Percentiles rank a stretch among this genome's conserved stretches.
phyloP scores from a whole-genome alignment of 1,140 invertebrate species.

The Drosophila melanogaster region DNA sequence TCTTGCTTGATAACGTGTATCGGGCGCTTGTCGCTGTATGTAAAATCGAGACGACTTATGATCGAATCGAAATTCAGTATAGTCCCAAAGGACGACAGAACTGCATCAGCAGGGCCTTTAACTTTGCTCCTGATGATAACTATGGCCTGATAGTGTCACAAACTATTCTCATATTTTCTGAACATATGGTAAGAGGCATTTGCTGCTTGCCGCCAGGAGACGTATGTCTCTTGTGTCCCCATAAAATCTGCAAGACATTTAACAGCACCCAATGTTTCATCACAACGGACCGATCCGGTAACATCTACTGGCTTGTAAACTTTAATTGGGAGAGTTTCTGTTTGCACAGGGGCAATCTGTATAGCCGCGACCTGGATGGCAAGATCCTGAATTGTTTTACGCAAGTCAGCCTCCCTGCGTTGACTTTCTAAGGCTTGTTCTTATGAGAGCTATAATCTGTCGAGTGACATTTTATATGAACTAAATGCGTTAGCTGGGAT shows the following conservation, averaged over 20 bases:
- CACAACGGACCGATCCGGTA: too few species aligned
- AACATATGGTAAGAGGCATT: slow-evolving; percentile 10
- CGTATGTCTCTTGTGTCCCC: slow-evolving; percentile 5
- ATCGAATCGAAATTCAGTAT: background rate
- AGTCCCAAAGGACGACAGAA: background rate
- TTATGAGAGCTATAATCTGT: too few species aligned
- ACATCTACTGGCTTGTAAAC: too few species aligned
- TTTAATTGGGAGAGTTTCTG: background rate
- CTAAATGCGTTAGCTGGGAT: too few species aligned
- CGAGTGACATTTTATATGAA: too few species aligned
- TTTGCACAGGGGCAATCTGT: background rate
- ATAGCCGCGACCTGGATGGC: too few species aligned
- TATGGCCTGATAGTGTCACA: slow-evolving; percentile 1
- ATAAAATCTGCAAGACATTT: background rate
- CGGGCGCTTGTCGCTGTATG: background rate
- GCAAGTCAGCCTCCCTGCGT: too few species aligned
- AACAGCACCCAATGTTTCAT: too few species aligned
- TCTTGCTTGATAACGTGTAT: background rate
- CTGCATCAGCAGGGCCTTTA: background rate
- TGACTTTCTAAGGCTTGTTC: too few species aligned
- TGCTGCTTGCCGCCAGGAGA: slow-evolving; percentile 15
- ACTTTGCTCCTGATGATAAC: too few species aligned
- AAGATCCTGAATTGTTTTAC: too few species aligned
- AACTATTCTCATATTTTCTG: slow-evolving; percentile 4
- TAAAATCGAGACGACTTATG: background rate